These are phyloP conservation scores for Ellobium chinense DNA, from an alignment of 2,888 invertebrate species.

Conservation along the genomic window DNA sequence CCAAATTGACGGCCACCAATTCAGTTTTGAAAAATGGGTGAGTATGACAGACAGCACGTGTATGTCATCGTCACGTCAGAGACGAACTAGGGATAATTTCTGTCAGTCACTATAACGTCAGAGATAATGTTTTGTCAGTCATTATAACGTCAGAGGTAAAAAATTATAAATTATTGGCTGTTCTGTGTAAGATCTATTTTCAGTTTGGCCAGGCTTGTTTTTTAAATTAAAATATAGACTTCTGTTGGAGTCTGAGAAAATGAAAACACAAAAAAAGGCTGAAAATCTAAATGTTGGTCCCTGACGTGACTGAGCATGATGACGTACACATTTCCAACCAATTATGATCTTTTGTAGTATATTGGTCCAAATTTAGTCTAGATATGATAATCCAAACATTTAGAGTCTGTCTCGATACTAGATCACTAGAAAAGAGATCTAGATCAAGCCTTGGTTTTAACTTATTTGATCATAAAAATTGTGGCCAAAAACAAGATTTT, in stretches of 20 bases:
- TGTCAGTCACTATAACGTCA: too few species aligned
- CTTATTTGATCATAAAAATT: neutral
- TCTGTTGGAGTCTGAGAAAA: neutral
- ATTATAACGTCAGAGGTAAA: too few species aligned
- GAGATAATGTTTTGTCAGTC: too few species aligned
- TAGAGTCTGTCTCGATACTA: neutral
- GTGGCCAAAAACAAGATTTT: neutral
- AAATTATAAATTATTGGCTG: too few species aligned
- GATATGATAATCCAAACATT: neutral
- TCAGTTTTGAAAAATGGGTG: too few species aligned
- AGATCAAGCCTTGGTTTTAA: neutral
- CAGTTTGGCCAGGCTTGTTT: too few species aligned
- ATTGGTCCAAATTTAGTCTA: too few species aligned
- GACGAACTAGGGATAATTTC: too few species aligned
- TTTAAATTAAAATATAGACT: neutral
- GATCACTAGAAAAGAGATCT: neutral
- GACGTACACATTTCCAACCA: neutral
- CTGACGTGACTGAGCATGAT: neutral
- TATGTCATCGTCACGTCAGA: too few species aligned
- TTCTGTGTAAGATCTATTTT: too few species aligned
- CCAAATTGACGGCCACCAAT: too few species aligned
- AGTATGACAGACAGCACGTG: too few species aligned
- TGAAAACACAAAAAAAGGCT: neutral
- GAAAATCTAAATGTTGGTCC: neutral
- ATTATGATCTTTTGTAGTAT: neutral